Percentiles rank a stretch among this genome's conserved stretches.
Conservation (phyloP, 37 sponge, comb jelly and placozoan genomes). For the Haliclona indistincta region DNA sequence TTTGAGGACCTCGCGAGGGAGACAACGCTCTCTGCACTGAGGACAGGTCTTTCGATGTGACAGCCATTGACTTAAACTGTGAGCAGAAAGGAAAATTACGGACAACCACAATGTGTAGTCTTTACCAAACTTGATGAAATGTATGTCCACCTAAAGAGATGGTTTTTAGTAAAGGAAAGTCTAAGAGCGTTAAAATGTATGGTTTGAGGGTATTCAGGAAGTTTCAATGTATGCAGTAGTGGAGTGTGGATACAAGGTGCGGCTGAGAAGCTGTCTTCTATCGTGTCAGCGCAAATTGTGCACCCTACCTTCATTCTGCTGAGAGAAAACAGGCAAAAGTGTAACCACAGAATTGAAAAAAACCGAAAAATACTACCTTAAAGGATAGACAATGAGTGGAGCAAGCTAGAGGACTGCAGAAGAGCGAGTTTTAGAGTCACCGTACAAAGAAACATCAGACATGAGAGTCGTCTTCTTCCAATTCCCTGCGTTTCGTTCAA, state of each 20-base stretch:
- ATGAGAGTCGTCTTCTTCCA: not conserved
- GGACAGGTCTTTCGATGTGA: conserved; percentile 48
- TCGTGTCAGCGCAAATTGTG: conserved; percentile 41
- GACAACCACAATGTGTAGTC: not conserved
- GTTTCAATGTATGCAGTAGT: not conserved
- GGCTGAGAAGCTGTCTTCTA: conserved; percentile 37
- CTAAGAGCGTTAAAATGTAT: not conserved
- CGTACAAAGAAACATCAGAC: too few species aligned
- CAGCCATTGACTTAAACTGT: conserved; percentile 47
- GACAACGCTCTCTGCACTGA: conserved; percentile 48
- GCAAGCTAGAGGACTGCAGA: too few species aligned
- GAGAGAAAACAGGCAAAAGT: not conserved
- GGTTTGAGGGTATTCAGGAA: not conserved
- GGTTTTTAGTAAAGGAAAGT: conserved; percentile 5
- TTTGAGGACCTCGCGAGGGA: conserved; percentile 28
- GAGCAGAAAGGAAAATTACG: too few species aligned
- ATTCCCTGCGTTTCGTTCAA: not conserved
- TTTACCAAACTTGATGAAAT: conserved; percentile 41
- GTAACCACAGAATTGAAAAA: too few species aligned
- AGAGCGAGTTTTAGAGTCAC: too few species aligned
- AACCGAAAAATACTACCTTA: too few species aligned
- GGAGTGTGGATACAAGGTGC: conserved; percentile 52
- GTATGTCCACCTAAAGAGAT: conserved; percentile 47
- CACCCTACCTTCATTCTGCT: conserved; percentile 40
- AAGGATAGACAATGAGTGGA: too few species aligned